Base-by-base conservation (phyloP, 2,797 vertebrate genomes). In the Diplodus sargus region DNA sequence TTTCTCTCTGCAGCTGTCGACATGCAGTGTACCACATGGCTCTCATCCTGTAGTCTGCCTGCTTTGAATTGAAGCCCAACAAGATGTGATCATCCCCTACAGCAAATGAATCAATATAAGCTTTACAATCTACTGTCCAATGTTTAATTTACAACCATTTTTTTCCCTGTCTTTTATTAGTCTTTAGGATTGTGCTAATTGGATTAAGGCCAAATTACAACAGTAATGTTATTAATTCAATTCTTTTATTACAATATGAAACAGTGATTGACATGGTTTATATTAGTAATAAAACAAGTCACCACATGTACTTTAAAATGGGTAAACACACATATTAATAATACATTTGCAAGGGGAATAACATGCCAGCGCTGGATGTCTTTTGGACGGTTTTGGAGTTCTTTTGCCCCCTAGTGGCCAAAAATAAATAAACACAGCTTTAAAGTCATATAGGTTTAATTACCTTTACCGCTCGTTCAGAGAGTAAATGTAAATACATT, bases 21-120 rank as follows among this genome's bases (percentile, higher is more conserved):
- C 39, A 39, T 39, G 39, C 39, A 39, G 39, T 39, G 39, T 39
- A 11, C 39, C 39, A 39, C 10, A 39, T 11, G 39, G 39, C 39
- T 81, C 1, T 30, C 20, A 13, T 48, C 25, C 30, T 71, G 22
- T 5, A 34, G 20, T 52, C 48, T 30, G 14, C 8, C 28, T 3
- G 25, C 3, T 52, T 52, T 67, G 18, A 82, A 64, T 59, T 59
- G 3, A 59, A 74, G 4, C 16, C 56, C 49, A 56, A 47, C 15
- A 4, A 72, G 45, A 56, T 53, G 2, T 1, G 4, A 20, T 51
- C 25, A 54, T 17, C 42, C 2, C 1, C 70, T 5, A 45, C 14
- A 42, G 28, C 7, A 66, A 58, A 76, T 53, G 5, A 25, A 53
- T 54, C 8, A 0, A 16, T 60, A 61, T 61, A 14, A 51, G 25